phyloP scores from a whole-genome alignment of 1,140 invertebrate genomes.

The Ceratina australensis region DNA sequence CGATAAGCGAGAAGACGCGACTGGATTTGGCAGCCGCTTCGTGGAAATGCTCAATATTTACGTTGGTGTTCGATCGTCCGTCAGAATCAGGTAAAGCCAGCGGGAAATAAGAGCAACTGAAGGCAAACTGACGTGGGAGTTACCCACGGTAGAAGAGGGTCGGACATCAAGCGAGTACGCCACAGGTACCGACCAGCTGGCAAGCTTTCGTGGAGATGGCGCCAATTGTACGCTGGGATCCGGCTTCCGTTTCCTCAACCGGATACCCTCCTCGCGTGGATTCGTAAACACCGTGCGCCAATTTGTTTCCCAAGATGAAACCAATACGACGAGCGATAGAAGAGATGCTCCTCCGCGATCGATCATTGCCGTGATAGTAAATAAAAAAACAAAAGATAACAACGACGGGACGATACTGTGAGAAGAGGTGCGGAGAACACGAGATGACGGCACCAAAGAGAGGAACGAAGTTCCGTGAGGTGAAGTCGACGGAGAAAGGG shows the following conservation, averaged over 20 bases:
- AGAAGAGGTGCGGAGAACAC: conserved; percentile 1
- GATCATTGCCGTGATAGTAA: conserved; percentile 4
- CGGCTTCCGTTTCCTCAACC: conserved; percentile 27
- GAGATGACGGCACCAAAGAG: conserved; percentile 43
- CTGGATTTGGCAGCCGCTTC: conserved; percentile 61
- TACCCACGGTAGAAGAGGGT: conserved; percentile 59
- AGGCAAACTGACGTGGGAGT: conserved; percentile 61
- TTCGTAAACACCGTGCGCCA: not conserved
- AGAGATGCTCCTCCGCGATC: too few species aligned
- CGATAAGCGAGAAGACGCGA: conserved; percentile 60
- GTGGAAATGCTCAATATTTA: conserved; percentile 64
- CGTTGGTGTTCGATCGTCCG: conserved; percentile 63
- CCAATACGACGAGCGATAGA: too few species aligned
- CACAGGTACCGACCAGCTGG: conserved; percentile 47
- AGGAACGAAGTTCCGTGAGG: conserved; percentile 28
- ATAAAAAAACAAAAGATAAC: conserved; percentile 23
- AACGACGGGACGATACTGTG: not conserved
- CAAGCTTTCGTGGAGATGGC: conserved; percentile 61
- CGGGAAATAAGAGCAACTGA: conserved; percentile 65
- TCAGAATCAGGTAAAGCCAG: conserved; percentile 62
- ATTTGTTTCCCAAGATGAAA: too few species aligned
- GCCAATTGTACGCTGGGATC: conserved; percentile 46
- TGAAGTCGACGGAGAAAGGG: conserved; percentile 49
- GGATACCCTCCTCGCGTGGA: not conserved
- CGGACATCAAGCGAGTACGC: conserved; percentile 50